Evolutionary conservation across 2,888 invertebrate genomes (phyloP), one percentile per base, ranked within the genome.

Genomic region (Eristalis pertinax): DNA sequence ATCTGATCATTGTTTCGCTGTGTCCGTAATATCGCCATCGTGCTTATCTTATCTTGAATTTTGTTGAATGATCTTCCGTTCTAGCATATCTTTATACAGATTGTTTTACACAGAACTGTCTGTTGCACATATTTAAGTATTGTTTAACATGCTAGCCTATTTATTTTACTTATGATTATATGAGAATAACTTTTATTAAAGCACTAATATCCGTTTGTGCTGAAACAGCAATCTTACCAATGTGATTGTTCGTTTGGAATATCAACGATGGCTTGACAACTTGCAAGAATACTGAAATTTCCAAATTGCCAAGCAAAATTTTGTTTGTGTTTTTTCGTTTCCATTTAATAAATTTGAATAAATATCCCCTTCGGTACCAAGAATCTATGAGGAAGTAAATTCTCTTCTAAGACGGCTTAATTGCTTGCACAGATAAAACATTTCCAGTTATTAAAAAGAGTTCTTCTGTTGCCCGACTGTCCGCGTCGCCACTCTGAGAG

Each of bases 401-500:
- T 60, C 32, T 62, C 32, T n/a, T n/a, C 50, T 43, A 62, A 22
- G 63, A 63, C 50, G 41, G 19, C 63, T 70, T 43, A 63, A 32
- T 75, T 80, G 26, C 70, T 41, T 15, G 62, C 62, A 78, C 81
- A 89, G 13, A 92, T 64, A 62, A 92, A 92, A 24, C 90, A 89
- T 29, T 90, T 91, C 90, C 91, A 91, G 78, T 92, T 92, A 74
- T 88, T 89, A 82, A 90, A 89, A 24, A 91, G 67, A 8, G 89
- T 88, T 75, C 89, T 90, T 10, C 92, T 90, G 81, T 91, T 92
- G 26, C 91, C 90, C 41, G 77, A 73, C 62, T 90, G 72, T 10
- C 90, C 89, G 15, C 90, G 91, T 64, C 92, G 92, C 93, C 94
- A 94, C 90, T 95, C 94, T 72, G 93, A 93, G 43, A 93, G 90